Conservation (phyloP, 2,113 vertebrate species). For the Tragelaphus scriptus region DNA sequence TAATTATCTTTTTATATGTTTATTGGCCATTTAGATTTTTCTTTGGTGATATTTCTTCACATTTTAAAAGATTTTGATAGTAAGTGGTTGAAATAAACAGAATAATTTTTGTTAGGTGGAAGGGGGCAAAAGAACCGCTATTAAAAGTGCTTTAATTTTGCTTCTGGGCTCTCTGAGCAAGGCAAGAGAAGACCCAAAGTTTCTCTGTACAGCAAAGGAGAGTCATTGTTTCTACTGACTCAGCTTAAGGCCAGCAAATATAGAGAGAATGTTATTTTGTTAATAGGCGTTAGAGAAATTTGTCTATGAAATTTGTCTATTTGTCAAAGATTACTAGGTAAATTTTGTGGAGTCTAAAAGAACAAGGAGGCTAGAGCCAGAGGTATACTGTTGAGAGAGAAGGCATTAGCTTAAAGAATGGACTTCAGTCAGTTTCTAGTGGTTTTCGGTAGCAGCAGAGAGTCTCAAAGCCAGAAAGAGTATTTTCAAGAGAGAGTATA, state of each 20-base stretch:
- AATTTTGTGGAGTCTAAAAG: background rate
- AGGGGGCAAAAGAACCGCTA: background rate
- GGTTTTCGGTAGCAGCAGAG: background rate
- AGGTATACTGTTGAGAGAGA: background rate
- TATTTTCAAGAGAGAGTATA: background rate
- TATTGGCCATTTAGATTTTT: background rate
- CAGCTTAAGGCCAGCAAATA: background rate
- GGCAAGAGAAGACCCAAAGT: background rate
- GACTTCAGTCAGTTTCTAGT: background rate
- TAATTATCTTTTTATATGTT: background rate
- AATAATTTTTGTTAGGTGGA: background rate
- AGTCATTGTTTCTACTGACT: background rate
- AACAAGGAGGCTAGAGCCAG: background rate
- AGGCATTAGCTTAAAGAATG: background rate
- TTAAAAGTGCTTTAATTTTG: background rate
- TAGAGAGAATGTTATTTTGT: background rate
- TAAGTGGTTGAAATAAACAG: background rate
- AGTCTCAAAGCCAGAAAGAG: background rate
- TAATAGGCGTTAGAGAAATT: background rate
- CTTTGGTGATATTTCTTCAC: background rate
- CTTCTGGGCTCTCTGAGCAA: background rate
- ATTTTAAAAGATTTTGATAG: conserved; percentile 14
- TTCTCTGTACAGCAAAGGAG: background rate
- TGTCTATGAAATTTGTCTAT: background rate
- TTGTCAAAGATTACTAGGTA: background rate